phyloP scores from a whole-genome alignment of 2,888 invertebrate genomes.

The Serrognathus titanus region DNA sequence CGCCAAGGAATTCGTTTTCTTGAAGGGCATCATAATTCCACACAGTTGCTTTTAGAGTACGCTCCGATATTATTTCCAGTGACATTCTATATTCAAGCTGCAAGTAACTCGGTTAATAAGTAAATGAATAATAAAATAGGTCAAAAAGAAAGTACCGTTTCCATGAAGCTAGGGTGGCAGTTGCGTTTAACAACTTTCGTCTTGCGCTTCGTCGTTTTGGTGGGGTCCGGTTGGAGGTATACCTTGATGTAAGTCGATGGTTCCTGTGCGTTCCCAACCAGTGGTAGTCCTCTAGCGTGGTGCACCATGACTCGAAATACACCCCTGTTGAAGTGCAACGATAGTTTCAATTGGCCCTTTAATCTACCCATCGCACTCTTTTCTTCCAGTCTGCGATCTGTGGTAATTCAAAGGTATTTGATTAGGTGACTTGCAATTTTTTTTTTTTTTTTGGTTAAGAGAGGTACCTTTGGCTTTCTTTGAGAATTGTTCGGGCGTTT shows the following conservation, averaged over 20 bases:
- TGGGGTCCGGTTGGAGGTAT: constrained; percentile 88
- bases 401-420: background rate
- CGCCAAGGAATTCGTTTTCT: constrained; percentile 92
- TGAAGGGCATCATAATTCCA: constrained; percentile 94
- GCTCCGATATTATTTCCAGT: constrained; percentile 69
- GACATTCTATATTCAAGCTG: constrained; percentile 87
- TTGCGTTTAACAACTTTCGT: constrained; percentile 90
- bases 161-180: constrained; percentile 97
- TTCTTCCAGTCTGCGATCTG: constrained; percentile 34
- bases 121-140: background rate
- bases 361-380: constrained; percentile 46
- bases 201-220: constrained; percentile 91
- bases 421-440: background rate
- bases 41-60: constrained; percentile 85
- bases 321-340: constrained; percentile 71
- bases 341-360: constrained; percentile 75
- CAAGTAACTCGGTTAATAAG: constrained; percentile 17
- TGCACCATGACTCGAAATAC: constrained; percentile 79
- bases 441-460: background rate
- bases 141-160: constrained; percentile 59
- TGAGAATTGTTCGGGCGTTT: constrained; percentile 78
- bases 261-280: constrained; percentile 74
- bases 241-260: constrained; percentile 89
- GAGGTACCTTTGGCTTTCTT: constrained; percentile 70
- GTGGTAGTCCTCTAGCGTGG: constrained; percentile 85